These are phyloP conservation scores for Gonocerus acuteangulatus DNA, from an alignment of 2,888 invertebrate species.

Conservation along the genomic window DNA sequence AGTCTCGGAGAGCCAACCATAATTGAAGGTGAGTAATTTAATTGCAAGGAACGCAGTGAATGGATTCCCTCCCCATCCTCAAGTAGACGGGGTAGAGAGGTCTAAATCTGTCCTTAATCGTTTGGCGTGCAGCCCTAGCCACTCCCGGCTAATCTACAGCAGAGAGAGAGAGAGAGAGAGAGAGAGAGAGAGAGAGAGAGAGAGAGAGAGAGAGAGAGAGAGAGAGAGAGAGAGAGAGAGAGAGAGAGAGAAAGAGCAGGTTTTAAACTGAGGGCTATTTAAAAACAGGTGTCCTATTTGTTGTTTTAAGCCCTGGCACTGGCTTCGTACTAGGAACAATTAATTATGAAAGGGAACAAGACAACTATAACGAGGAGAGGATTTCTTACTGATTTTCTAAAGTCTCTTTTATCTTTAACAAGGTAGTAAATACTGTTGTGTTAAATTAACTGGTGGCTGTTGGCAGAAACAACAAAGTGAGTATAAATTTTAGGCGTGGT, in stretches of 20 bases:
- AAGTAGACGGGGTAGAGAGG: neutral
- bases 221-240: too few relatives aligned
- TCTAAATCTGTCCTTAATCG: conserved; percentile 19
- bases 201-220: too few relatives aligned
- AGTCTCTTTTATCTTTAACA: conserved; percentile 6
- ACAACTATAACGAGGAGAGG: conserved; percentile 11
- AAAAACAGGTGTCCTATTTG: conserved; percentile 26
- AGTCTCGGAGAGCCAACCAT: neutral
- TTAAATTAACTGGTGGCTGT: neutral
- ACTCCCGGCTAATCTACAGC: neutral
- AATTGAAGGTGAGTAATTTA: conserved; percentile 26
- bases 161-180: too few relatives aligned
- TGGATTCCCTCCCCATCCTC: conserved; percentile 2
- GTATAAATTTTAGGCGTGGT: neutral
- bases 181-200: too few relatives aligned
- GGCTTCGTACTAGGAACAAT: neutral
- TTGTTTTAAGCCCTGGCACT: conserved; percentile 15
- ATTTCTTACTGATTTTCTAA: neutral
- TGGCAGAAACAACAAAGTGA: neutral
- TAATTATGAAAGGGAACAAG: conserved; percentile 11
- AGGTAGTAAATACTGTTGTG: neutral
- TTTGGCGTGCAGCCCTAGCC: neutral
- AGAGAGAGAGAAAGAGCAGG: too few relatives aligned
- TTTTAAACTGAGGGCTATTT: conserved; percentile 13
- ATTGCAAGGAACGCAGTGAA: conserved; percentile 17